These are phyloP conservation scores for Coryphaenoides rupestris DNA, from an alignment of 2,113 vertebrate species.

Conservation along the genomic window DNA sequence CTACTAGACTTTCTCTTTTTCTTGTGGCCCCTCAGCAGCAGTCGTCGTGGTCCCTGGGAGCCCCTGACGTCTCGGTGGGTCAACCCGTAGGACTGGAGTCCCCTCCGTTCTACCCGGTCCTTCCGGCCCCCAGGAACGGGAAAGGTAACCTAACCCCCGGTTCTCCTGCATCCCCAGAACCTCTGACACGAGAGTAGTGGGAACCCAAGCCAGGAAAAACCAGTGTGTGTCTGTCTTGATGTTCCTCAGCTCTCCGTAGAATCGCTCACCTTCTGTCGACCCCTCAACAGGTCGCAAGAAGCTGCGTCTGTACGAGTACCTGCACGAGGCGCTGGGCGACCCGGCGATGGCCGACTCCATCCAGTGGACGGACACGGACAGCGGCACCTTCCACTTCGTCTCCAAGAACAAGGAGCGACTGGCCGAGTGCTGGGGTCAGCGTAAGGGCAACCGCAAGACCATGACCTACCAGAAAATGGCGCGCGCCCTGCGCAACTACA, in stretches of 20 bases:
- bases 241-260: too few relatives aligned
- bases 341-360: slow-evolving; percentile 90
- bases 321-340: slow-evolving; percentile 84
- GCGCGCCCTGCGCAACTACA: slow-evolving; percentile 91
- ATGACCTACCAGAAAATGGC: slow-evolving; percentile 99
- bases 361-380: slow-evolving; percentile 88
- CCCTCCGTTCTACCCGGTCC: slow-evolving; percentile 64
- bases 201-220: background rate
- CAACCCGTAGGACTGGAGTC: slow-evolving; percentile 65
- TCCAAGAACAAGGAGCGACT: slow-evolving; percentile 97
- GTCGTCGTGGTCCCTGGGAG: slow-evolving; percentile 67
- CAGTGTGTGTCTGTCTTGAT: background rate
- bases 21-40: slow-evolving; percentile 36
- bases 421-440: slow-evolving; percentile 92
- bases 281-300: slow-evolving; percentile 82
- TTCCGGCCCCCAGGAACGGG: slow-evolving; percentile 70
- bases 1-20: background rate
- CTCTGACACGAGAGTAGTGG: background rate
- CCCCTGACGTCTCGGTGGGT: slow-evolving; percentile 69
- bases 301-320: slow-evolving; percentile 90
- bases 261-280: too few relatives aligned
- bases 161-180: background rate
- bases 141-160: slow-evolving; percentile 76
- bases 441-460: slow-evolving; percentile 94
- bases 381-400: slow-evolving; percentile 91